phyloP scores from a whole-genome alignment of 2,888 invertebrate species.

The Parnassius apollo region DNA sequence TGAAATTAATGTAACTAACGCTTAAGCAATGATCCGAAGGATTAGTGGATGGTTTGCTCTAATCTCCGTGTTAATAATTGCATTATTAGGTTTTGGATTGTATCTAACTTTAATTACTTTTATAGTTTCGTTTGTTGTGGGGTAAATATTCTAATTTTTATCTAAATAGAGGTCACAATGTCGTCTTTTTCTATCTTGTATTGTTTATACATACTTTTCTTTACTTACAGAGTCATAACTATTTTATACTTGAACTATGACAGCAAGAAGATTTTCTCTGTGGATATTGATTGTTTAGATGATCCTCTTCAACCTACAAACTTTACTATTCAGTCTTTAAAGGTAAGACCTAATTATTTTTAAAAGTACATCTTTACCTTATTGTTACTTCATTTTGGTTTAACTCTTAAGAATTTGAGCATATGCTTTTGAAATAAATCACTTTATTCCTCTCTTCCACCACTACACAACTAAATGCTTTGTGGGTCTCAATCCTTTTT shows the following conservation, averaged over 20 bases:
- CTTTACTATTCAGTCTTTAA: constrained; percentile 64
- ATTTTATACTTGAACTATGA: constrained; percentile 68
- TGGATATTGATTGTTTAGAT: constrained; percentile 69
- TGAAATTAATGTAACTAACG: constrained; percentile 6
- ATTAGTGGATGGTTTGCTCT: constrained; percentile 66
- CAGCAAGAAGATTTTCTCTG: constrained; percentile 59
- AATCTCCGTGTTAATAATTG: constrained; percentile 62
- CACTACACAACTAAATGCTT: too few species aligned
- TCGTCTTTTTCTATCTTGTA: constrained; percentile 13
- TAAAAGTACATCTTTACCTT: too few species aligned
- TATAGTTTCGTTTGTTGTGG: constrained; percentile 64
- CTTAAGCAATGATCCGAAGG: constrained; percentile 49
- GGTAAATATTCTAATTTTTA: constrained; percentile 52
- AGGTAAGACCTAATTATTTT: constrained; percentile 41
- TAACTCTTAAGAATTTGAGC: too few species aligned
- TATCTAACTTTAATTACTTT: constrained; percentile 64
- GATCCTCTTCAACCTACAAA: constrained; percentile 70
- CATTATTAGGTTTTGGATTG: constrained; percentile 65
- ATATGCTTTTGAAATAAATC: too few species aligned
- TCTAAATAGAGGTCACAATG: constrained; percentile 5
- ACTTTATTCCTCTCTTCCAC: too few species aligned
- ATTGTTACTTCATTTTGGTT: too few species aligned
- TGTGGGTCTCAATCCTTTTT: too few species aligned
- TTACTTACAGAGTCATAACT: constrained; percentile 57
- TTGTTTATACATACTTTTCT: background rate